phyloP scores from a whole-genome alignment of 2,113 vertebrate species.

The Natator depressus region DNA sequence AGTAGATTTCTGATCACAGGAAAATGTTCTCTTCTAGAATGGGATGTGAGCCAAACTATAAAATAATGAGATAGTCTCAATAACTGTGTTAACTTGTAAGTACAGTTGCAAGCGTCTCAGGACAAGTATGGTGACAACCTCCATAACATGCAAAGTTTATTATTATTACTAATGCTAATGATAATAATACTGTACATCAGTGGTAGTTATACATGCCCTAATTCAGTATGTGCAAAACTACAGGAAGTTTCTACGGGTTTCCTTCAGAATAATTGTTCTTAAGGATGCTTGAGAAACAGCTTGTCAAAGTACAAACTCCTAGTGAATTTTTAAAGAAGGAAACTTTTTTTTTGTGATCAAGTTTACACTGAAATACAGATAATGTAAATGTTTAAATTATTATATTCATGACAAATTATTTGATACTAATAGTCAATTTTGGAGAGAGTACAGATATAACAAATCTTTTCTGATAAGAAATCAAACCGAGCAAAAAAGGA shows the following conservation, averaged over 20 bases:
- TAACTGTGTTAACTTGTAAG: not conserved
- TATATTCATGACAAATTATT: not conserved
- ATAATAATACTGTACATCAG: not conserved
- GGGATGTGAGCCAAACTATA: not conserved
- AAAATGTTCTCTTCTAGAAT: not conserved
- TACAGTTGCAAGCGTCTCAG: not conserved
- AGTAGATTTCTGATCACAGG: not conserved
- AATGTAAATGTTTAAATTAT: not conserved
- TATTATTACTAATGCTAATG: not conserved
- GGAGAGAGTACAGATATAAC: not conserved
- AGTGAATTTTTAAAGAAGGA: not conserved
- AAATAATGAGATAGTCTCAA: not conserved
- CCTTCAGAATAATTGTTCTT: not conserved
- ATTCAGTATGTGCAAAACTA: not conserved
- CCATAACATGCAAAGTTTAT: not conserved
- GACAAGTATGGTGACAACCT: not conserved
- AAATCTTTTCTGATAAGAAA: not conserved
- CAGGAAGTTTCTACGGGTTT: not conserved
- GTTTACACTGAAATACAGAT: not conserved
- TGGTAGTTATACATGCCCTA: not conserved
- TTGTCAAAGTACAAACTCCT: not conserved
- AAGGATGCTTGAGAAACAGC: not conserved
- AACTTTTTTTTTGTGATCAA: not conserved
- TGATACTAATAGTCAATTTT: not conserved
- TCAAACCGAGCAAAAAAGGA: not conserved